Base-by-base conservation (phyloP, 1,140 invertebrate genomes). In the Subanguina moxae region DNA sequence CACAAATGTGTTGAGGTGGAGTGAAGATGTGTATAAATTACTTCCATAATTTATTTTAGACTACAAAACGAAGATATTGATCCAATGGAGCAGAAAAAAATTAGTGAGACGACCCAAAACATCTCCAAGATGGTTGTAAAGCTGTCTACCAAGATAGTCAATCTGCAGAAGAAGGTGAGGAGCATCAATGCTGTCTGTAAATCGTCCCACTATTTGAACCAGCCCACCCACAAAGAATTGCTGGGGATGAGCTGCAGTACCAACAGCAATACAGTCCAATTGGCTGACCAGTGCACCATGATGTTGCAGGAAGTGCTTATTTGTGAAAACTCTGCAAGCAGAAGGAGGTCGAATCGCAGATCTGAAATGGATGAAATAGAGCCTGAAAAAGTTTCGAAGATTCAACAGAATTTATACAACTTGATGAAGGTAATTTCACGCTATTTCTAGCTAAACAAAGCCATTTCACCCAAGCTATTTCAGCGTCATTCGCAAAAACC, bases 391-490 rank as follows among this genome's bases (percentile, higher is more conserved):
- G n/a, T 25, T 3, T 52, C 48, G 3, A 3, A 52, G 23, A 52
- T 52, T 3, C 48, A 52, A 52, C 8, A 3, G 3, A 52, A 52
- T 52, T 52, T 52, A 15, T 25, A 21, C 23, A 19, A 25, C 17
- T 52, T 52, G 23, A 52, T 52, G 48, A 52, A 52, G n/a, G 48
- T 52, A 52, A 45, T 11, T 45, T n/a, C n/a, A n/a, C 43, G n/a
- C 43, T 45, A 45, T 45, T 45, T 45, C n/a, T 45, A 45, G 11
- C 11, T 45, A n/a, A 45, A 45, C n/a, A n/a, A 45, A 45, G 43
- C 11, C n/a, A 13, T 45, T 45, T 45, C 43, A 45, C 11, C n/a
- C 43, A 45, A 13, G 11, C 11, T n/a, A 13, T 38, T 38, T 38
- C 15, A 52, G 23, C 3, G 3, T 3, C 23, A 52, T 15, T 52